Evolutionary conservation across 2,888 invertebrate genomes (phyloP).

Genomic region (Synanthedon vespiformis): DNA sequence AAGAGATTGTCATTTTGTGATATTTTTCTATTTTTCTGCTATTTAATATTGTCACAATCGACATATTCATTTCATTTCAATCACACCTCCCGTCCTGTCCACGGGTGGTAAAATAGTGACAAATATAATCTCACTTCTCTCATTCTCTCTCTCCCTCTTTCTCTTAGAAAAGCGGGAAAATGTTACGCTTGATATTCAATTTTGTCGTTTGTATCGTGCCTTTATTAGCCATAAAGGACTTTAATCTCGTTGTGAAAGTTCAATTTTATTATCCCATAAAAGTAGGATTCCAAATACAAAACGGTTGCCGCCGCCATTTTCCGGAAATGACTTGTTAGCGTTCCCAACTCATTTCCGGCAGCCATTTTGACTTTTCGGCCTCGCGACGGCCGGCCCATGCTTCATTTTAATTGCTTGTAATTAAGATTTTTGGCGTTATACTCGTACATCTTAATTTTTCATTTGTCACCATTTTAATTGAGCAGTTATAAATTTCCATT

Average conservation of each 20-base stretch:
- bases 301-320: constrained; percentile 16
- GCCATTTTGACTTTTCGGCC: constrained; percentile 25
- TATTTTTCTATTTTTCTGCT: no score
- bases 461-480: no score
- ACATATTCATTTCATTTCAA: no score
- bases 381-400: constrained; percentile 10
- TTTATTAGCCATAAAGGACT: neutral
- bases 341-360: constrained; percentile 29
- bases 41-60: no score
- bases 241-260: neutral
- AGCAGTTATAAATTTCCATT: no score
- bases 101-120: no score
- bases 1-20: no score
- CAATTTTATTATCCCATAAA: neutral
- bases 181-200: no score
- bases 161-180: no score
- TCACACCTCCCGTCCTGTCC: no score
- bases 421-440: constrained; percentile 6
- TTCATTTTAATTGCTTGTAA: constrained; percentile 18
- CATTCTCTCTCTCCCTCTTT: no score
- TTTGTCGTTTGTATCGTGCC: neutral
- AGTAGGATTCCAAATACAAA: neutral
- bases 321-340: constrained; percentile 38
- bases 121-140: no score
- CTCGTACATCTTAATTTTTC: neutral